Percentiles rank a stretch among this genome's conserved stretches.
Evolutionary conservation across 2,888 invertebrate genomes (phyloP).

Genomic region (Drosophila fungiperda): DNA sequence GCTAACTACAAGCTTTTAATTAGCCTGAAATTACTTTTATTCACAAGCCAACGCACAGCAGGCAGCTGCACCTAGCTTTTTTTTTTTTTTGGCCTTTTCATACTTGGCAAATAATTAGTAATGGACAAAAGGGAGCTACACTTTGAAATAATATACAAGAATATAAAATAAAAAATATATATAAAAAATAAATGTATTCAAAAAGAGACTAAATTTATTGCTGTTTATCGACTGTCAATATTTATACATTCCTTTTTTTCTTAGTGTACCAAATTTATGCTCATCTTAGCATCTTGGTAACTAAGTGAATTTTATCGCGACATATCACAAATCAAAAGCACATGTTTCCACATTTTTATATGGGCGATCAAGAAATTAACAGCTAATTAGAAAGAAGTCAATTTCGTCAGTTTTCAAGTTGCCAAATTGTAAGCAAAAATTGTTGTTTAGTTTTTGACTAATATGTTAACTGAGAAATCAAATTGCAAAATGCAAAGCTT

Average conservation of each 20-base stretch:
- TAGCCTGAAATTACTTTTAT: slow-evolving; percentile 76
- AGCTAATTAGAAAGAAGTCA: slow-evolving; percentile 48
- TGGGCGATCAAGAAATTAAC: slow-evolving; percentile 38
- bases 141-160: neutral
- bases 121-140: slow-evolving; percentile 3
- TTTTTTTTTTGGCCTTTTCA: slow-evolving; percentile 4
- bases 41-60: slow-evolving; percentile 59
- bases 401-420: slow-evolving; percentile 5
- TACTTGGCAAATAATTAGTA: neutral
- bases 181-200: neutral
- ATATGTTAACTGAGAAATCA: slow-evolving; percentile 42
- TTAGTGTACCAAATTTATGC: neutral
- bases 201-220: neutral
- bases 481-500: slow-evolving; percentile 63
- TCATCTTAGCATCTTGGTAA: slow-evolving; percentile 7
- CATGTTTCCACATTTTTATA: slow-evolving; percentile 25
- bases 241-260: neutral
- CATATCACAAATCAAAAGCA: slow-evolving; percentile 33
- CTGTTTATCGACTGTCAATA: neutral
- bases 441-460: slow-evolving; percentile 9
- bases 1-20: slow-evolving; percentile 62
- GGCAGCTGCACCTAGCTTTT: slow-evolving; percentile 39
- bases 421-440: neutral
- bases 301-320: slow-evolving; percentile 28
- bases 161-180: neutral